These are phyloP conservation scores for Hydrolagus affinis DNA, from an alignment of 2,113 vertebrate genomes.

Conservation along the genomic window DNA sequence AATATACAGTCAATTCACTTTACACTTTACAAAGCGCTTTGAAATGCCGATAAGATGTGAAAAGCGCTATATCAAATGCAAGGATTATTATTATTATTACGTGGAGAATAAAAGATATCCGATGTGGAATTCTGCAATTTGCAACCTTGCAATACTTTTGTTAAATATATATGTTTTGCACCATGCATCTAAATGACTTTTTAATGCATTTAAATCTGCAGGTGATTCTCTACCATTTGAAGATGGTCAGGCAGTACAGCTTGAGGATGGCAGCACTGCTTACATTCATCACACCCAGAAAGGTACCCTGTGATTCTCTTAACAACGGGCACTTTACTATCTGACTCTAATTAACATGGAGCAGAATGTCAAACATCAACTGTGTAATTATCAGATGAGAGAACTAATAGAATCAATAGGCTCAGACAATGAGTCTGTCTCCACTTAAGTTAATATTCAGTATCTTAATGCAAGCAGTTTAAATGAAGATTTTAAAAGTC, in stretches of 20 bases:
- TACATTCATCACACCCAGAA: slow-evolving; percentile 61
- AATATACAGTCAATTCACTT: no score
- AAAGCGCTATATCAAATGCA: no score
- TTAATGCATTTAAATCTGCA: neutral
- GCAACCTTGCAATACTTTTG: neutral
- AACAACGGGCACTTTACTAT: neutral
- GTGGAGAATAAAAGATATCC: neutral
- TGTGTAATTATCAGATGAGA: neutral
- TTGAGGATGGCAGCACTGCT: slow-evolving; percentile 64
- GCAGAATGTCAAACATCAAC: neutral
- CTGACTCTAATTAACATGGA: neutral
- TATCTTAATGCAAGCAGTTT: neutral
- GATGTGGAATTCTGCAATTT: neutral
- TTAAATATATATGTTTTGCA: neutral
- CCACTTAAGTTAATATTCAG: neutral
- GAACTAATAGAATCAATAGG: neutral
- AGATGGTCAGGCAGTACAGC: slow-evolving; percentile 62
- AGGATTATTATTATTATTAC: no score
- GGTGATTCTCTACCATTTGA: slow-evolving; percentile 59
- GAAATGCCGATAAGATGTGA: no score
- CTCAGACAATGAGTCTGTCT: neutral
- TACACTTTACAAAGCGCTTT: no score
- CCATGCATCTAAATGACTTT: neutral
- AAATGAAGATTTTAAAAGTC: neutral
- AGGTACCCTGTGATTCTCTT: slow-evolving; percentile 46